A percentile compares a stretch with the other conserved stretches of the same genome.
Evolutionary conservation across 2,113 vertebrate genomes (phyloP).

Genomic region (Chionis minor): DNA sequence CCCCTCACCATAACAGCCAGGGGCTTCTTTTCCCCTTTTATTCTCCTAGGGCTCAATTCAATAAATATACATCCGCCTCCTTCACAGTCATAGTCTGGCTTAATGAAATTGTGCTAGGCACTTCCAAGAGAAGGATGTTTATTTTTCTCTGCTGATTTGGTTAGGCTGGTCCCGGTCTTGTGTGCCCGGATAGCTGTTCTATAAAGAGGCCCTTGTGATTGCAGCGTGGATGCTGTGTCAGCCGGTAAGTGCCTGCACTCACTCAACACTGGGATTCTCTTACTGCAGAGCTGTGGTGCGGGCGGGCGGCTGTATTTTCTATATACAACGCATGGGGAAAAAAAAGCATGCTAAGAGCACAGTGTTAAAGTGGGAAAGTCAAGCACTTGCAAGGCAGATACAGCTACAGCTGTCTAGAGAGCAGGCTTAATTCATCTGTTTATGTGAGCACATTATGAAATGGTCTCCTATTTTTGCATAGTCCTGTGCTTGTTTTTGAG

Average conservation of each 20-base stretch:
- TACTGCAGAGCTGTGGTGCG: fast-evolving
- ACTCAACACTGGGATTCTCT: not conserved
- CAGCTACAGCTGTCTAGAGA: not conserved
- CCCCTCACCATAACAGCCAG: not conserved
- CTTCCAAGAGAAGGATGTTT: slow-evolving; percentile 41
- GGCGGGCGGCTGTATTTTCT: not conserved
- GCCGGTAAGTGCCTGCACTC: not conserved
- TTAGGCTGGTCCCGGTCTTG: not conserved
- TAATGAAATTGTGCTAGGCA: slow-evolving; percentile 30
- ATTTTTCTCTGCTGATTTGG: slow-evolving; percentile 23
- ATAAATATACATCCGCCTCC: slow-evolving; percentile 35
- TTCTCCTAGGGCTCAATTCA: slow-evolving; percentile 8
- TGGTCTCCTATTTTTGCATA: not conserved
- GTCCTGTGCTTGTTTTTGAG: not conserved
- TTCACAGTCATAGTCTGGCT: not conserved
- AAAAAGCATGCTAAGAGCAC: not conserved
- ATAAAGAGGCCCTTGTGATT: slow-evolving; percentile 36
- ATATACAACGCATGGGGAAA: fast-evolving
- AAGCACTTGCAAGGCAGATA: not conserved
- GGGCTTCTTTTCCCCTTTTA: not conserved
- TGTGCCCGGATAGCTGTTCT: not conserved
- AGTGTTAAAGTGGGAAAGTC: slow-evolving; percentile 34
- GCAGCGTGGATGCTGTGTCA: not conserved
- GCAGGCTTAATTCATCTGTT: slow-evolving; percentile 6
- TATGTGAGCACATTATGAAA: not conserved